phyloP scores from a whole-genome alignment of 2,113 vertebrate species.

The Rhegmatorhina hoffmannsi region DNA sequence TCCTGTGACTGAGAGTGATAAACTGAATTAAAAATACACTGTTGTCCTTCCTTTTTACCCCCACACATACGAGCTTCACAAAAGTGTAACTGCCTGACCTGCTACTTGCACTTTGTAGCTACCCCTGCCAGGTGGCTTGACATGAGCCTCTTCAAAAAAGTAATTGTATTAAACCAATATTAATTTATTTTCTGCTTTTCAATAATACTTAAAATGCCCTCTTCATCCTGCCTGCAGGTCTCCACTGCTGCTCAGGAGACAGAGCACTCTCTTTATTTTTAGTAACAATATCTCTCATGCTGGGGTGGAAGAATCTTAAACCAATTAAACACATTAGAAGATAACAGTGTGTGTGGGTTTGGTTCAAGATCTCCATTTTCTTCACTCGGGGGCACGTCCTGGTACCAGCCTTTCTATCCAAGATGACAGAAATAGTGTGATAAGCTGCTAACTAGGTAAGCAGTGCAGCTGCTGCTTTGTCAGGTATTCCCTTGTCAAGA shows the following conservation, averaged over 20 bases:
- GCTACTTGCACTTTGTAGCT: background rate
- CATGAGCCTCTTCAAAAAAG: background rate
- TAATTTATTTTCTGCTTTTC: slow-evolving; percentile 22
- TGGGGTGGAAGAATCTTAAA: slow-evolving; percentile 59
- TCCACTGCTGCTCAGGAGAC: slow-evolving; percentile 18
- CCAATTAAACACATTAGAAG: slow-evolving; percentile 72
- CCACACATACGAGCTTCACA: background rate
- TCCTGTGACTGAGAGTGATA: background rate
- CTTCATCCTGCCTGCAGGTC: slow-evolving; percentile 19
- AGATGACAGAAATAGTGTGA: slow-evolving; percentile 51
- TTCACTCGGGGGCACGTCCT: slow-evolving; percentile 8
- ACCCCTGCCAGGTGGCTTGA: background rate
- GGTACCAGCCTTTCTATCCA: slow-evolving; percentile 12
- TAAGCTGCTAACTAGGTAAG: slow-evolving; percentile 60
- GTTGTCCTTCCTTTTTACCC: background rate
- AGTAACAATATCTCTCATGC: slow-evolving; percentile 56
- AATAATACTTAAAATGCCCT: slow-evolving; percentile 3
- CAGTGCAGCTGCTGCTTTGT: slow-evolving; percentile 27
- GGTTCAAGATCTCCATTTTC: slow-evolving; percentile 56
- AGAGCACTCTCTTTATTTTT: slow-evolving; percentile 60
- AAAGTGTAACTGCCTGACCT: background rate
- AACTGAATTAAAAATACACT: background rate
- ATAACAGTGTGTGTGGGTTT: slow-evolving; percentile 55
- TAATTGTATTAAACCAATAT: slow-evolving; percentile 4
- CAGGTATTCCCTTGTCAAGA: slow-evolving; percentile 10